Evolutionary conservation across 1,140 invertebrate genomes (phyloP).

Genomic region (Galleria mellonella): DNA sequence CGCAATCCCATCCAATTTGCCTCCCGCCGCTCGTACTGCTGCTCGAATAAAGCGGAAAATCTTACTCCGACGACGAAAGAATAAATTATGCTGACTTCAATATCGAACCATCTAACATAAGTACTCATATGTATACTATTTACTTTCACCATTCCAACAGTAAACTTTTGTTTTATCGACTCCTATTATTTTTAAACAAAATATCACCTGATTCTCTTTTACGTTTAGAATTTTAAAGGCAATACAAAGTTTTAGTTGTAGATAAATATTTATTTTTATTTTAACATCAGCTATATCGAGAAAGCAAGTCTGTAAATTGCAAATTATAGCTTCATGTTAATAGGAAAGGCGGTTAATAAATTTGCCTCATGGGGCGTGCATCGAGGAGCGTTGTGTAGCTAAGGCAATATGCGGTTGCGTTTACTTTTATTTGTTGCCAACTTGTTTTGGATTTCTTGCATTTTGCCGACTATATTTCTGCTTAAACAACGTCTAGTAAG

Average conservation of each 20-base stretch:
- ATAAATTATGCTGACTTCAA: constrained; percentile 57
- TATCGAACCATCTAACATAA: constrained; percentile 27
- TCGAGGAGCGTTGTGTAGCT: not conserved
- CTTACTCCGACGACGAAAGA: constrained; percentile 44
- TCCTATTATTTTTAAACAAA: too few species aligned
- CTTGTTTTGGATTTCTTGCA: constrained; percentile 7
- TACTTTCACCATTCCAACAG: constrained; percentile 1
- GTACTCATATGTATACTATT: constrained; percentile 11
- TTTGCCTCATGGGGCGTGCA: too few species aligned
- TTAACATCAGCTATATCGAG: too few species aligned
- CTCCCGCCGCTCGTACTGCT: constrained; percentile 48
- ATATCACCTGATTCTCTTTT: too few species aligned
- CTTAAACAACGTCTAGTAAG: constrained; percentile 24
- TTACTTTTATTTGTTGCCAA: too few species aligned
- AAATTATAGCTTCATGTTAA: too few species aligned
- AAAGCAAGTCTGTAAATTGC: too few species aligned
- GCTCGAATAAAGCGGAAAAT: constrained; percentile 62
- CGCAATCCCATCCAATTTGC: constrained; percentile 69
- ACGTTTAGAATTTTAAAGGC: too few species aligned
- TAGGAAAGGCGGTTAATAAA: too few species aligned
- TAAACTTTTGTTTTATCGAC: too few species aligned
- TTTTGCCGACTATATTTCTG: constrained; percentile 18
- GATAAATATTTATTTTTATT: too few species aligned
- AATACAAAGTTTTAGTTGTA: too few species aligned
- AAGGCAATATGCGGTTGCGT: not conserved